phyloP scores from a whole-genome alignment of 2,888 invertebrate genomes.

The Phaedon cochleariae region DNA sequence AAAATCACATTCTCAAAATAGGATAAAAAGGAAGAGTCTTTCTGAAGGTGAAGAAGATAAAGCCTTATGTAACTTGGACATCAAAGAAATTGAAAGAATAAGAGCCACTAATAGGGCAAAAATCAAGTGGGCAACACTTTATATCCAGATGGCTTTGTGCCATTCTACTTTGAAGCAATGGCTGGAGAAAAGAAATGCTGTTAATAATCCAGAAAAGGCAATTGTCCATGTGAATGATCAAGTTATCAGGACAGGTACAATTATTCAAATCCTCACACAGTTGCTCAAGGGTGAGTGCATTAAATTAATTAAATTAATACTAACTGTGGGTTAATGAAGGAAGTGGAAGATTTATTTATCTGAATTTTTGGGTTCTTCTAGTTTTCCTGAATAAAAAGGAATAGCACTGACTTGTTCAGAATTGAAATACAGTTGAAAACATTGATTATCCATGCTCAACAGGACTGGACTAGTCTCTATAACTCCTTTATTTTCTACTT shows the following conservation, averaged over 20 bases:
- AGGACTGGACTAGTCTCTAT: too few species aligned
- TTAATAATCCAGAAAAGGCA: slow-evolving; percentile 45
- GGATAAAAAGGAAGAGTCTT: slow-evolving; percentile 52
- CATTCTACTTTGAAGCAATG: slow-evolving; percentile 79
- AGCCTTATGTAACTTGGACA: slow-evolving; percentile 52
- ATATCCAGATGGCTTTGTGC: slow-evolving; percentile 86
- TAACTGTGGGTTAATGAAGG: too few species aligned
- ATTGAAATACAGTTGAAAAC: too few species aligned
- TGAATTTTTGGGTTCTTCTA: too few species aligned
- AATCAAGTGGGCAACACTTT: slow-evolving; percentile 74
- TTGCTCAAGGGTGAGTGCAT: slow-evolving; percentile 65
- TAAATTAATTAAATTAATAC: too few species aligned
- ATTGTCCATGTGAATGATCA: slow-evolving; percentile 48
- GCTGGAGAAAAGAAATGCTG: slow-evolving; percentile 71
- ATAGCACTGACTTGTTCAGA: too few species aligned
- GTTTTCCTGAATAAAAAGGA: too few species aligned
- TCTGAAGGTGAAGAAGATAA: slow-evolving; percentile 55
- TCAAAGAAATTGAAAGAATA: slow-evolving; percentile 51
- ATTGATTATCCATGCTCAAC: too few species aligned
- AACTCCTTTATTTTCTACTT: too few species aligned
- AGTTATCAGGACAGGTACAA: slow-evolving; percentile 59
- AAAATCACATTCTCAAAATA: not conserved
- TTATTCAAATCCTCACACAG: slow-evolving; percentile 74
- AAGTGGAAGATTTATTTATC: too few species aligned
- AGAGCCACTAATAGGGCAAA: slow-evolving; percentile 25